Conservation (phyloP, 2,797 vertebrate species). For the Sphenodon punctatus region DNA sequence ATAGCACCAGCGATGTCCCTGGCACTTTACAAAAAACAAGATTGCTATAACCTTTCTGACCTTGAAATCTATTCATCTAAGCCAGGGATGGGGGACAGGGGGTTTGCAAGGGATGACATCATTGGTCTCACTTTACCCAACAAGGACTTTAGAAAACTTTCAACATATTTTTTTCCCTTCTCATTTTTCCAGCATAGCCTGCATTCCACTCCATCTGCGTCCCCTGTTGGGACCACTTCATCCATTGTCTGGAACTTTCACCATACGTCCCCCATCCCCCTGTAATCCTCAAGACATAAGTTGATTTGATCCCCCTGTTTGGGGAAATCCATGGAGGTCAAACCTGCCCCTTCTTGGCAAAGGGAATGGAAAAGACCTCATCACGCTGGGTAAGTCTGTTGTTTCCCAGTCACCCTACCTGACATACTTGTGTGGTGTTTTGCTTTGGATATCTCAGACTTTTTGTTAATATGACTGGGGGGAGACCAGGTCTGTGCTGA, state of each 20-base stretch:
- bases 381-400: conserved; percentile 50
- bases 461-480: background rate
- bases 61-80: too few species aligned
- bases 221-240: background rate
- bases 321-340: conserved; percentile 45
- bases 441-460: background rate
- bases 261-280: background rate
- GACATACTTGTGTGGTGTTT: background rate
- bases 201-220: rapidly evolving
- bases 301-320: conserved; percentile 25
- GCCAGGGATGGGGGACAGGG: too few species aligned
- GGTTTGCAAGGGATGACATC: too few species aligned
- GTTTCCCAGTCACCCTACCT: conserved; percentile 12
- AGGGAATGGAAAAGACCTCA: conserved; percentile 18
- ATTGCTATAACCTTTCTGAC: too few species aligned
- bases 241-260: background rate
- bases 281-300: conserved; percentile 30
- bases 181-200: background rate
- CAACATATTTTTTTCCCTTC: too few species aligned
- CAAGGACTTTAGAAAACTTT: too few species aligned
- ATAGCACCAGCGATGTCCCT: too few species aligned
- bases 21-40: too few species aligned
- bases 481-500: background rate
- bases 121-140: rapidly evolving
- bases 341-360: conserved; percentile 20